Conservation (phyloP, 1,140 invertebrate genomes). For the Drosophila nigromelanica region DNA sequence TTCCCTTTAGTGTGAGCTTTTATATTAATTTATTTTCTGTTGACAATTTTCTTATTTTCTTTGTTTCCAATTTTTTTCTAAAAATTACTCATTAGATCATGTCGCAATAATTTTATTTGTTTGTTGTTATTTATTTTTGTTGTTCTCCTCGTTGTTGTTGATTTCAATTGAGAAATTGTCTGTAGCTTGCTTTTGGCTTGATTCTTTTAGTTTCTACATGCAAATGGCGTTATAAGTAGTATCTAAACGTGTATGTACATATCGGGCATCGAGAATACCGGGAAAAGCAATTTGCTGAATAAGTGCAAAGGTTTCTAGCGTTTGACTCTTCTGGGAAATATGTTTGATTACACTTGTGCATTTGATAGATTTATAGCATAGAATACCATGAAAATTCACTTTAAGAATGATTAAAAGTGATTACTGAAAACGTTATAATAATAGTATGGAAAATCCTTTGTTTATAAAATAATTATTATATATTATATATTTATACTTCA, state of each 20-base stretch:
- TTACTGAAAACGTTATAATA: too few relatives aligned
- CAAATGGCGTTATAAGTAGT: too few relatives aligned
- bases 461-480: background rate
- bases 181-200: conserved; percentile 23
- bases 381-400: background rate
- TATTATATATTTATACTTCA: background rate
- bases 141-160: conserved; percentile 4
- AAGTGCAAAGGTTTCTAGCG: background rate
- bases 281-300: conserved; percentile 30
- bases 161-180: conserved; percentile 44
- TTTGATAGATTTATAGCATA: background rate
- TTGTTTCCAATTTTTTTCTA: conserved; percentile 62
- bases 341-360: background rate
- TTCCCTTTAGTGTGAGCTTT: conserved; percentile 36
- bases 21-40: conserved; percentile 17
- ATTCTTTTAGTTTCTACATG: background rate
- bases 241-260: background rate
- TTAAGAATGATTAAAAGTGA: background rate
- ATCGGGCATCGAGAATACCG: background rate
- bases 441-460: too few relatives aligned
- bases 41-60: conserved; percentile 33
- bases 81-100: conserved; percentile 79
- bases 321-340: conserved; percentile 6
- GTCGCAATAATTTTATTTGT: conserved; percentile 71
- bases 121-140: conserved; percentile 23